Base-by-base conservation (phyloP, 2,888 invertebrate genomes). In the Agelastica alni region DNA sequence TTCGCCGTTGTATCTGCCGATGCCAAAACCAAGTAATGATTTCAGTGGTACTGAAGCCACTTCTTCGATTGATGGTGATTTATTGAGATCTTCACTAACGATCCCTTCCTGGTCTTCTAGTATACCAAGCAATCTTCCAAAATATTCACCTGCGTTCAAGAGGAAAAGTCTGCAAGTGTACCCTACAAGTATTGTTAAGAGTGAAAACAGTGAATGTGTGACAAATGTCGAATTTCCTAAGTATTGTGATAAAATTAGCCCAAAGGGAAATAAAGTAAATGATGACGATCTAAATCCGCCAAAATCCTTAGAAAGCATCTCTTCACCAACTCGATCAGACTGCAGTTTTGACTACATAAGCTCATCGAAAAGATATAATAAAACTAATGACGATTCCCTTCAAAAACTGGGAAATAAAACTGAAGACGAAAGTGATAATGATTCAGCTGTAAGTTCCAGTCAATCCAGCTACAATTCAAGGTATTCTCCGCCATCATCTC, bases 371-470 rank as follows among this genome's bases (percentile, higher is more conserved):
- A 59, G 56, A 36, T 39, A 30, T 39, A 39, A 47, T 16, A 56
- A 45, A 36, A 42, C 53, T 31, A 58, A 39, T 9, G 51, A 52
- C n/a, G 56, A 58, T 10, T 53, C 54, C 28, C 54, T 49, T 16
- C 44, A 53, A 31, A 60, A 59, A 18, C 43, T 53, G 16, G 58
- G 51, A 10, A 63, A 61, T 45, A 70, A 65, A 60, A 64, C 64
- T 7, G 73, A 74, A 66, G 84, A 87, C 62, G 90, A 90, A 64
- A 89, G 89, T 67, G 93, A 93, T 73, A 91, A 91, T 68, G 93
- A 93, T 75, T 93, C 92, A 18, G 92, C 92, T 3, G 89, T 93
- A 73, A 92, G 92, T 72, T 89, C 89, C 41, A 89, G 89, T 63
- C 86, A 90, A 47, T 91, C 90, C 36, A 88, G 88, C 72, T 86